Evolutionary conservation across 2,113 vertebrate species (phyloP).

Genomic region (Eubucco bourcierii): DNA sequence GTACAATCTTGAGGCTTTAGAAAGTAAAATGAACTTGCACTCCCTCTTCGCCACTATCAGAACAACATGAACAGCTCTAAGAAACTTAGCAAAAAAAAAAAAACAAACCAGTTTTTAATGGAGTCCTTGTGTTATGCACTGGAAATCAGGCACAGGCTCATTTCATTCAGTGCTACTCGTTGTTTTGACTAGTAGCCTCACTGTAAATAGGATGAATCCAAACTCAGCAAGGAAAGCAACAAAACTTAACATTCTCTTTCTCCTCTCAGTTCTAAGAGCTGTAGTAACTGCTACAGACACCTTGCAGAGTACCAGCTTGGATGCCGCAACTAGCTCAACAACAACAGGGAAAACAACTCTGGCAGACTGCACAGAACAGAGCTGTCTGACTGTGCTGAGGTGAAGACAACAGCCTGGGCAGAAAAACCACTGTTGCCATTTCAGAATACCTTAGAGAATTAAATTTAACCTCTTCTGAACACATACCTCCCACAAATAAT

Average conservation of each 20-base stretch:
- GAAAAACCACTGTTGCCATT: not conserved
- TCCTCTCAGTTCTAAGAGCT: not conserved
- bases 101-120: not conserved
- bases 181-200: not conserved
- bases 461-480: not conserved
- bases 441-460: not conserved
- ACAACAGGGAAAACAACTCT: not conserved
- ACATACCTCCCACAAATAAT: not conserved
- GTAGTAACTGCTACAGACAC: not conserved
- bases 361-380: not conserved
- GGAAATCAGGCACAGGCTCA: not conserved
- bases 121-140: not conserved
- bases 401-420: not conserved
- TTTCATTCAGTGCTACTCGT: not conserved
- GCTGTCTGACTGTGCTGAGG: not conserved
- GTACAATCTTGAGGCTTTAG: not conserved
- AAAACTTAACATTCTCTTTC: not conserved
- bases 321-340: not conserved
- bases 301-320: not conserved
- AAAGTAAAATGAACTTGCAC: not conserved
- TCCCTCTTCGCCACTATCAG: not conserved
- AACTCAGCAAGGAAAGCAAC: not conserved
- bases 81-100: not conserved
- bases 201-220: not conserved
- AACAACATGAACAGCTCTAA: not conserved